These are phyloP conservation scores for Meganola albula DNA, from an alignment of 2,888 invertebrate genomes.

Conservation along the genomic window DNA sequence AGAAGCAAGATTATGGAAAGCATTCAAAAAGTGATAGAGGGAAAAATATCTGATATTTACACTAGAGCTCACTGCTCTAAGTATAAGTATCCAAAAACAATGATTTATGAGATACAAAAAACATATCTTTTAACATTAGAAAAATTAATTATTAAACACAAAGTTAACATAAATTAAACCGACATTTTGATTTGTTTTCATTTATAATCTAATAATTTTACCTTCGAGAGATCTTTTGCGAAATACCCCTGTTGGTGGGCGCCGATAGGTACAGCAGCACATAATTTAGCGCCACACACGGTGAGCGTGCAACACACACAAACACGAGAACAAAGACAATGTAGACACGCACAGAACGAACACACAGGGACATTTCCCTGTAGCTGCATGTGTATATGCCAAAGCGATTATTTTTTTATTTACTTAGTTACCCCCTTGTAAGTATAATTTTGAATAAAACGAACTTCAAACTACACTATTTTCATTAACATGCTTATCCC, in stretches of 20 bases:
- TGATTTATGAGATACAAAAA: constrained; percentile 52
- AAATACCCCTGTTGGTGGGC: constrained; percentile 88
- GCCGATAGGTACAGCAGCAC: constrained; percentile 73
- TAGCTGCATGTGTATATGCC: constrained; percentile 75
- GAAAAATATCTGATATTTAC: constrained; percentile 56
- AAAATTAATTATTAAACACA: constrained; percentile 47
- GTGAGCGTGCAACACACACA: constrained; percentile 79
- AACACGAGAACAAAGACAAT: constrained; percentile 78
- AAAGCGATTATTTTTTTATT: constrained; percentile 57
- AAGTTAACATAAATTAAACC: constrained; percentile 59
- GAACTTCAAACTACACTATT: constrained; percentile 54
- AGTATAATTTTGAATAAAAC: constrained; percentile 29
- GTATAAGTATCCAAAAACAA: constrained; percentile 59
- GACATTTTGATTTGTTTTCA: constrained; percentile 52
- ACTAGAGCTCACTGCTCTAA: constrained; percentile 40
- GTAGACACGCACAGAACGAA: constrained; percentile 77
- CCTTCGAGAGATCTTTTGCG: constrained; percentile 98
- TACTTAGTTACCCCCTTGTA: constrained; percentile 26
- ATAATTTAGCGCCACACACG: constrained; percentile 74
- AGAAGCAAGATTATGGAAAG: constrained; percentile 74
- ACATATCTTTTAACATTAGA: constrained; percentile 41
- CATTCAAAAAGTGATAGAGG: constrained; percentile 69
- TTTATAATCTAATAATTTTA: constrained; percentile 81
- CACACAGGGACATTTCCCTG: constrained; percentile 63
- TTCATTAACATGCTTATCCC: constrained; percentile 65